phyloP scores from a whole-genome alignment of 2,888 invertebrate genomes.

The Prosopocoilus inquinatus region DNA sequence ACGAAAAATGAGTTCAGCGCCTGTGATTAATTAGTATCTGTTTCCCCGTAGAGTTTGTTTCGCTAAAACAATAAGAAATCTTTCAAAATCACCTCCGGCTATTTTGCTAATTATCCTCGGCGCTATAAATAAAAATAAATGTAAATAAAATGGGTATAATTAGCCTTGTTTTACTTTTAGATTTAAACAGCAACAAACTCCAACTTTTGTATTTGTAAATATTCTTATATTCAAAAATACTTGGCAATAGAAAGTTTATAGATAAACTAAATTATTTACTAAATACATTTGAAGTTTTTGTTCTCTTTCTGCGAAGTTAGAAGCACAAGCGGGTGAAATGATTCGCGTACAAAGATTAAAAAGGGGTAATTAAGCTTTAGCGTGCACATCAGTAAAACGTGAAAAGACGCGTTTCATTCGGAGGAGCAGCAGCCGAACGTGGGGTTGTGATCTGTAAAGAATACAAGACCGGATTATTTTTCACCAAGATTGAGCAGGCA shows the following conservation, averaged over 20 bases:
- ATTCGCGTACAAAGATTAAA: constrained; percentile 23
- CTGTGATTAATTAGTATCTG: neutral
- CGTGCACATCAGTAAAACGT: constrained; percentile 16
- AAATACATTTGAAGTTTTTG: too few species aligned
- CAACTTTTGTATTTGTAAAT: too few species aligned
- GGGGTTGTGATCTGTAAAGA: constrained; percentile 6
- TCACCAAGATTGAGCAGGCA: constrained; percentile 2
- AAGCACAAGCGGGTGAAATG: constrained; percentile 21
- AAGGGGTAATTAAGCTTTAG: constrained; percentile 24
- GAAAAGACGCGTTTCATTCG: constrained; percentile 16
- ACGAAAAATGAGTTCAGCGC: neutral
- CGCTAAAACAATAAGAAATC: neutral
- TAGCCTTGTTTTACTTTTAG: too few species aligned
- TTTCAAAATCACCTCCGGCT: neutral
- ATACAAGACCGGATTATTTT: constrained; percentile 4
- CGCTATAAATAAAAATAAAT: neutral
- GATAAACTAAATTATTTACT: too few species aligned
- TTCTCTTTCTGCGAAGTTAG: neutral
- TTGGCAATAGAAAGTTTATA: too few species aligned
- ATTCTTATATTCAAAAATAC: too few species aligned
- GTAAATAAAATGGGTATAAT: neutral
- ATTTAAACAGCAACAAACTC: too few species aligned
- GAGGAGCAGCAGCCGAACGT: constrained; percentile 6
- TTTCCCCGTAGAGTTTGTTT: neutral
- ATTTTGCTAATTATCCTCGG: neutral